These are phyloP conservation scores for Ramphastos sulfuratus DNA, from an alignment of 2,113 vertebrate genomes.

Conservation along the genomic window DNA sequence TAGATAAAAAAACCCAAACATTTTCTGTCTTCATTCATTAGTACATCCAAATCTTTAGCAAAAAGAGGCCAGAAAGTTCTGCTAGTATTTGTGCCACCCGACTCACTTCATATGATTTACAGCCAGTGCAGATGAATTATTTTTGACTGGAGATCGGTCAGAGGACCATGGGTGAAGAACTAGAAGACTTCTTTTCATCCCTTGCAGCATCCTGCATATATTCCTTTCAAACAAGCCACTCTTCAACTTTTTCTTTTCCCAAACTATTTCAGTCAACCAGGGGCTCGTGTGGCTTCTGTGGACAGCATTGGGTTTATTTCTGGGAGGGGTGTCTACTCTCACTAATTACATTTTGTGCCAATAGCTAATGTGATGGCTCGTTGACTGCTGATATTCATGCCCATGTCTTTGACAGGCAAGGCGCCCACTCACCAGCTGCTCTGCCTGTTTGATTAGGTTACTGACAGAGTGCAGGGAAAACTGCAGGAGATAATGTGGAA, in stretches of 20 bases:
- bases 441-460: constrained; percentile 61
- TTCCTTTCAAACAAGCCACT: neutral
- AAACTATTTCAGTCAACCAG: neutral
- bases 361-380: constrained; percentile 58
- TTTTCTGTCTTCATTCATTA: neutral
- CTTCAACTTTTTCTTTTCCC: neutral
- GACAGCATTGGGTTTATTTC: constrained; percentile 55
- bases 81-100: neutral
- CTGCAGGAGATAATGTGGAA: constrained; percentile 10
- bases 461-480: constrained; percentile 37
- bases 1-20: neutral
- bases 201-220: neutral
- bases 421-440: constrained; percentile 69
- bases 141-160: neutral
- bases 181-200: neutral
- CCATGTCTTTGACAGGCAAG: constrained; percentile 62
- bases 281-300: neutral
- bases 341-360: constrained; percentile 11
- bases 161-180: neutral
- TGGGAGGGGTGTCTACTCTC: constrained; percentile 26
- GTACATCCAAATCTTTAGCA: neutral
- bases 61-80: neutral
- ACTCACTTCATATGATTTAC: neutral
- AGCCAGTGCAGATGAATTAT: neutral
- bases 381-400: constrained; percentile 65